Percentiles rank a stretch among this genome's conserved stretches.
phyloP scores from a whole-genome alignment of 2,113 vertebrate genomes.

The Platichthys stellatus region DNA sequence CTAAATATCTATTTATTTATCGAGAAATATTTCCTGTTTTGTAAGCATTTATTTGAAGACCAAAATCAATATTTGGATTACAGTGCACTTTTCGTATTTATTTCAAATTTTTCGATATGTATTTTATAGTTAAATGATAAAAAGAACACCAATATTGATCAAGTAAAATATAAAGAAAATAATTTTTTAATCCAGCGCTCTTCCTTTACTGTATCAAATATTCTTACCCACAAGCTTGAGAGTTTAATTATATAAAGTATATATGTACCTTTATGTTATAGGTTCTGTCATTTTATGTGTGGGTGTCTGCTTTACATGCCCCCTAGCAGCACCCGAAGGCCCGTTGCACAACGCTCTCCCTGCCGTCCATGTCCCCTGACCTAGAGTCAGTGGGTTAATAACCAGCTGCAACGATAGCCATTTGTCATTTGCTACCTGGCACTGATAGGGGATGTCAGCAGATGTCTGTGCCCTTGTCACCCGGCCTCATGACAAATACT shows the following conservation, averaged over 20 bases:
- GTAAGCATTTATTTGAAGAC: no score
- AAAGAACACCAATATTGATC: background rate
- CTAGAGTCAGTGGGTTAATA: slow-evolving; percentile 76
- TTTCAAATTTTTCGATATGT: no score
- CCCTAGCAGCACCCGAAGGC: slow-evolving; percentile 17
- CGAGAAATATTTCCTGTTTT: no score
- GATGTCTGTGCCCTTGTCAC: slow-evolving; percentile 72
- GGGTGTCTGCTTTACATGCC: slow-evolving; percentile 11
- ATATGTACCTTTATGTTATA: background rate
- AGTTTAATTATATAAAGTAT: background rate
- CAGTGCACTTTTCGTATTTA: background rate
- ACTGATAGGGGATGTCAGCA: slow-evolving; percentile 70
- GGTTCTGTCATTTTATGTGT: slow-evolving; percentile 13
- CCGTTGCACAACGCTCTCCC: slow-evolving; percentile 48
- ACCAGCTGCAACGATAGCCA: slow-evolving; percentile 62
- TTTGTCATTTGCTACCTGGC: slow-evolving; percentile 75
- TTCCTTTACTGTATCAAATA: background rate
- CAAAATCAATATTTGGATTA: background rate
- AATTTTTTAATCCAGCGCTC: background rate
- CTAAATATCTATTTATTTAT: no score
- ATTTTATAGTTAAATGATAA: background rate
- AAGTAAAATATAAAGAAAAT: background rate
- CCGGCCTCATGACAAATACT: slow-evolving; percentile 66
- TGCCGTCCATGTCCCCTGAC: slow-evolving; percentile 59
- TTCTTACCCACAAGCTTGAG: background rate